Conservation (phyloP, 1,140 invertebrate genomes). For the fruit fly (Drosophila melanogaster) region Release_6_plus_ISO1_MT NT_037436.4:7612001-7612500, state of each 20-base stretch:
- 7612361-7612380: conserved; percentile 10
- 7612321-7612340: not conserved
- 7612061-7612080: conserved; percentile 4
- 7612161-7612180: not conserved
- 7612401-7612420: conserved; percentile 8
- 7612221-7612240: not conserved
- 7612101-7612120: too few species aligned
- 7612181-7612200: not conserved
- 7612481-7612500: conserved; percentile 16
- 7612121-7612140: too few species aligned
- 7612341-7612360: not conserved
- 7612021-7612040: conserved; percentile 8
- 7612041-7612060: conserved; percentile 15
- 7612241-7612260: not conserved
- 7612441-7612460: conserved; percentile 23
- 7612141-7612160: not conserved
- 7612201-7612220: not conserved
- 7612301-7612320: not conserved
- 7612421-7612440: conserved; percentile 10
- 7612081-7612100: too few species aligned
- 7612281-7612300: conserved; percentile 2
- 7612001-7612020: conserved; percentile 1
- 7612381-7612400: conserved; percentile 9
- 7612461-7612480: conserved; percentile 23
- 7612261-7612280: conserved; percentile 1